A percentile compares a stretch with the other conserved stretches of the same genome.
Evolutionary conservation across 2,113 vertebrate genomes (phyloP).

Genomic region (Nothocercus julius): DNA sequence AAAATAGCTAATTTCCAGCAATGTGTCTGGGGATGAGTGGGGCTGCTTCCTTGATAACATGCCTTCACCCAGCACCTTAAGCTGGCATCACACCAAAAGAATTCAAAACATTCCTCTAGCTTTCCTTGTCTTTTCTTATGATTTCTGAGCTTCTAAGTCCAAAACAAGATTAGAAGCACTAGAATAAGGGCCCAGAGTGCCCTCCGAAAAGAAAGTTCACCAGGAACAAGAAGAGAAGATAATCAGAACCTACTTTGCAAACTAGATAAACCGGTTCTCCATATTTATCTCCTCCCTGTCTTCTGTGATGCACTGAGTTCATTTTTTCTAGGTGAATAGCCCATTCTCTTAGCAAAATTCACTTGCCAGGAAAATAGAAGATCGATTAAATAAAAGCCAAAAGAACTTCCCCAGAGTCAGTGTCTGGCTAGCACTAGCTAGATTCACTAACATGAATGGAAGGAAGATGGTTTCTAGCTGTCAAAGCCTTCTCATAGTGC

Average conservation of each 20-base stretch:
- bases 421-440: not conserved
- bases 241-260: slow-evolving; percentile 9
- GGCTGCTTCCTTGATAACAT: not conserved
- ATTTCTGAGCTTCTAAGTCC: not conserved
- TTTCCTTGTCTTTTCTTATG: not conserved
- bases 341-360: not conserved
- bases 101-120: slow-evolving; percentile 15
- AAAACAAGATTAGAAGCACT: not conserved
- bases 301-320: slow-evolving; percentile 8
- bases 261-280: slow-evolving; percentile 52
- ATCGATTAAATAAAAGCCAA: not conserved
- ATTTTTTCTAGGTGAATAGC: not conserved
- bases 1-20: slow-evolving; percentile 14
- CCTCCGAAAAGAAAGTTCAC: not conserved
- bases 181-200: not conserved
- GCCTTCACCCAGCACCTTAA: slow-evolving; percentile 20
- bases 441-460: not conserved
- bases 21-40: not conserved
- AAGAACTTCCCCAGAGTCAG: not conserved
- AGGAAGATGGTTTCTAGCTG: not conserved
- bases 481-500: not conserved
- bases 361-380: not conserved
- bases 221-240: not conserved
- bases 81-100: slow-evolving; percentile 14
- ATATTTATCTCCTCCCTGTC: slow-evolving; percentile 14